Base-by-base conservation (phyloP, 1,140 invertebrate species). In the Drosophila bocqueti region DNA sequence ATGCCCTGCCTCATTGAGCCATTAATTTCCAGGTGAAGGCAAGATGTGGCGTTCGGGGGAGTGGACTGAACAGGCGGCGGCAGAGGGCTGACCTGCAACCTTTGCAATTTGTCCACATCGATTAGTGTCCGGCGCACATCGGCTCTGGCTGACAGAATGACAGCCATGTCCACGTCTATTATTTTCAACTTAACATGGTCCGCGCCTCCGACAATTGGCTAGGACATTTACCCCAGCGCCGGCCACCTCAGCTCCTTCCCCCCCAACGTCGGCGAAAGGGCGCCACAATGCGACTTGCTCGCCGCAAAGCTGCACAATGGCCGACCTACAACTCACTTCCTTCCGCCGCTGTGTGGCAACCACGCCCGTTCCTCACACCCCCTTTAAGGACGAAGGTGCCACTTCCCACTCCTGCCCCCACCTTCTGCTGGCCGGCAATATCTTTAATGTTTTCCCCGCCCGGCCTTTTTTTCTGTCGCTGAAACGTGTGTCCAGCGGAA, bases 401-500 rank as follows among this genome's bases (percentile, higher is more conserved):
- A n/a, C 18, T 29, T 21, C 1, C 57, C 34, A 26, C 18, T 18
- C 2, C 55, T 15, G 9, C 31, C 18, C 18, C 47, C 45, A 38
- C 62, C 26, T 52, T 42, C 13, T 45, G 21, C 15, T 11, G 47
- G 49, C 47, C 58, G 54, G 54, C 79, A 78, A 87, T 81, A 81
- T 87, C 84, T 90, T 84, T 84, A 89, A 89, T 84, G 85, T 81
- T 43, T 62, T 40, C 18, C 54, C 45, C 42, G 43, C 55, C 57
- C 40, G 66, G 55, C 74, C 65, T 40, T 42, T 67, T 67, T 40
- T 52, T 6, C 54, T 52, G 62, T 69, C 67, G 63, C 45, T 45
- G 64, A 55, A 64, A 84, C 85, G 85, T 90, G 86, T 92, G 86
- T 91, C 81, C 83, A 91, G 82, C 91, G 91, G 91, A 92, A 92